These are phyloP conservation scores for Lepas anatifera DNA, from an alignment of 2,888 invertebrate species.

Conservation along the genomic window DNA sequence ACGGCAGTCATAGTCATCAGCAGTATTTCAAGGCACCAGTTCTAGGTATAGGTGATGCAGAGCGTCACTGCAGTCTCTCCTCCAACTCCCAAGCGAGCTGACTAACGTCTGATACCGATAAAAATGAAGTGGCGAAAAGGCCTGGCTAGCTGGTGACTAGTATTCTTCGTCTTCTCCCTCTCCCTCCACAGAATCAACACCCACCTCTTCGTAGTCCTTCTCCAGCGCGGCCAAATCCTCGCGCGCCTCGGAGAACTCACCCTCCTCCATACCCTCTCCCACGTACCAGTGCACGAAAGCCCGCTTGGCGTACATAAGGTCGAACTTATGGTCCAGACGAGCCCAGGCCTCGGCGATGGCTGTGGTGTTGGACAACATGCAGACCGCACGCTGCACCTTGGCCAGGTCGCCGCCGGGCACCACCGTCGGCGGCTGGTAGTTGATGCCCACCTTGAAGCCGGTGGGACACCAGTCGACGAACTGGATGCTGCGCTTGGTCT, in stretches of 20 bases:
- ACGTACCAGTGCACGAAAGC: constrained; percentile 42
- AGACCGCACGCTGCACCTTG: constrained; percentile 41
- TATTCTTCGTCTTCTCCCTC: constrained; percentile 26
- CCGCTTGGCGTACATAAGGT: constrained; percentile 43
- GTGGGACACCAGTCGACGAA: constrained; percentile 41
- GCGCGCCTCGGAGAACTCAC: constrained; percentile 37
- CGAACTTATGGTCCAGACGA: constrained; percentile 44
- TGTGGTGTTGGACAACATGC: constrained; percentile 45
- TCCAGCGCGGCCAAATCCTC: constrained; percentile 37
- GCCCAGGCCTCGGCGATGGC: constrained; percentile 46
- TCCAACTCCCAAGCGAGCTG: too few species aligned
- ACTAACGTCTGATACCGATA: too few species aligned
- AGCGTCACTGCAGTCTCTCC: too few species aligned
- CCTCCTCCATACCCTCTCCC: constrained; percentile 43
- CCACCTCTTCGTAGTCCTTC: constrained; percentile 38
- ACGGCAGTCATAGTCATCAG: too few species aligned
- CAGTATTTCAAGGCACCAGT: too few species aligned
- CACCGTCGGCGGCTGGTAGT: constrained; percentile 87
- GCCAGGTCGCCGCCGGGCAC: constrained; percentile 86
- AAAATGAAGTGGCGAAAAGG: too few species aligned
- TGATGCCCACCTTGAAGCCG: constrained; percentile 55
- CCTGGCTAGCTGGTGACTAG: too few species aligned
- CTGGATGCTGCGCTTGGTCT: constrained; percentile 38
- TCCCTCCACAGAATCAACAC: constrained; percentile 29
- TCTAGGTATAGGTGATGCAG: too few species aligned